Conservation (phyloP, 2,113 vertebrate genomes). For the Suricata suricatta region DNA sequence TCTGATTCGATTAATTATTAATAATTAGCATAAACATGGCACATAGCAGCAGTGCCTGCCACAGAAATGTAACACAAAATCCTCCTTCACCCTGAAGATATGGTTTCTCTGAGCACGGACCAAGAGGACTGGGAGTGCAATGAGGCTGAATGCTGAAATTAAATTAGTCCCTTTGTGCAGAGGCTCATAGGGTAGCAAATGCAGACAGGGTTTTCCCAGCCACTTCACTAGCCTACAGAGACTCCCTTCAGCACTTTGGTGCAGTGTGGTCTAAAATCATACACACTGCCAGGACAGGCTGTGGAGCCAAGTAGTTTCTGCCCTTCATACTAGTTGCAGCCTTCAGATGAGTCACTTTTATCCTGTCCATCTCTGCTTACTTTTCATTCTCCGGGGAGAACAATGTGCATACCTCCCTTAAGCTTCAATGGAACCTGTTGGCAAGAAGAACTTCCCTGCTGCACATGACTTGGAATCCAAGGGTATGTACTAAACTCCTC, state of each 20-base stretch:
- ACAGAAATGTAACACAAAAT: background rate
- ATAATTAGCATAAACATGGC: constrained; percentile 69
- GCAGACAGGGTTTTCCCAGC: constrained; percentile 49
- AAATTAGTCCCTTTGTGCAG: constrained; percentile 73
- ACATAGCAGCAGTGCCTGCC: background rate
- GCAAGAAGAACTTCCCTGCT: background rate
- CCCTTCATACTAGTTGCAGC: background rate
- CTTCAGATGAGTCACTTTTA: background rate
- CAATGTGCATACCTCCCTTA: background rate
- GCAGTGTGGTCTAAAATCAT: background rate
- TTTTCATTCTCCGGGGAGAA: background rate
- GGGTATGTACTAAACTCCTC: background rate
- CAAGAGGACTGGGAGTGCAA: constrained; percentile 32
- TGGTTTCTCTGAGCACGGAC: constrained; percentile 39
- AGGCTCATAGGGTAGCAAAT: constrained; percentile 38
- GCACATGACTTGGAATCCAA: background rate
- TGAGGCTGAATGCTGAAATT: constrained; percentile 71
- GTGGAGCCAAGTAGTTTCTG: background rate
- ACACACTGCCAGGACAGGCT: background rate
- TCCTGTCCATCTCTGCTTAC: background rate
- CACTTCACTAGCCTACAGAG: constrained; percentile 7
- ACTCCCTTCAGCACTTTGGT: background rate
- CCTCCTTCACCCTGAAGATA: background rate
- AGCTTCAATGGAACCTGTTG: background rate
- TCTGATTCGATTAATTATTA: constrained; percentile 72